Percentiles rank a stretch among this genome's conserved stretches.
Conservation (phyloP, 2,113 vertebrate genomes). For the Trematocara variabile region DNA sequence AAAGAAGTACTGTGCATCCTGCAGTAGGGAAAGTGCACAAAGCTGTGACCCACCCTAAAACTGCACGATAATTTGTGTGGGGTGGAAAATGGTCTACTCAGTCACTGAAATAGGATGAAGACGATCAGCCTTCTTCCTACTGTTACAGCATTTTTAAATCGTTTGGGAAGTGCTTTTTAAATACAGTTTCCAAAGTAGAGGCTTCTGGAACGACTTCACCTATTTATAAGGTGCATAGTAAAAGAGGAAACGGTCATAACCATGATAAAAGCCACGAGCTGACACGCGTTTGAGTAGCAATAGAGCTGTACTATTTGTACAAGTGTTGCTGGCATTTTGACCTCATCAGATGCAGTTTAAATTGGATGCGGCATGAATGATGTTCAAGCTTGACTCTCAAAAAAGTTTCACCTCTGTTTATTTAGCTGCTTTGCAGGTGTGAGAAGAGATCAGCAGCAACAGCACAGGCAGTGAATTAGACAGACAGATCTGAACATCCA, state of each 20-base stretch:
- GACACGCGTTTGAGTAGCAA: background rate
- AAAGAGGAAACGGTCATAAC: background rate
- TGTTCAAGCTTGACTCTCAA: background rate
- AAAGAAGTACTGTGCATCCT: background rate
- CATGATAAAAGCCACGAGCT: background rate
- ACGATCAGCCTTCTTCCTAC: background rate
- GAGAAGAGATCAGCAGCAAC: background rate
- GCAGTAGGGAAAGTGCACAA: background rate
- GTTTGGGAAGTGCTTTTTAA: background rate
- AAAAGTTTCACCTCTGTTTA: background rate
- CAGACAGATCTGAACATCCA: conserved; percentile 45
- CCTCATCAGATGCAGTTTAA: background rate
- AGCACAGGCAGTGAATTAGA: conserved; percentile 24
- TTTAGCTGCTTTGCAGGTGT: conserved; percentile 26
- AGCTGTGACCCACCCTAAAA: background rate
- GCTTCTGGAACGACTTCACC: background rate
- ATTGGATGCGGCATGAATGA: background rate
- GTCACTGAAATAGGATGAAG: background rate
- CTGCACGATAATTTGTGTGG: background rate
- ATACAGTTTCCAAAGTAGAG: background rate
- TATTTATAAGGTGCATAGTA: background rate
- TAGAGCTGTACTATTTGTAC: background rate
- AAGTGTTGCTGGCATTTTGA: background rate
- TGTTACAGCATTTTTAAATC: background rate
- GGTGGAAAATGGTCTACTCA: background rate